A percentile compares a stretch with the other conserved stretches of the same genome.
phyloP scores from a whole-genome alignment of 2,113 vertebrate species.

The Gymnarchus niloticus region DNA sequence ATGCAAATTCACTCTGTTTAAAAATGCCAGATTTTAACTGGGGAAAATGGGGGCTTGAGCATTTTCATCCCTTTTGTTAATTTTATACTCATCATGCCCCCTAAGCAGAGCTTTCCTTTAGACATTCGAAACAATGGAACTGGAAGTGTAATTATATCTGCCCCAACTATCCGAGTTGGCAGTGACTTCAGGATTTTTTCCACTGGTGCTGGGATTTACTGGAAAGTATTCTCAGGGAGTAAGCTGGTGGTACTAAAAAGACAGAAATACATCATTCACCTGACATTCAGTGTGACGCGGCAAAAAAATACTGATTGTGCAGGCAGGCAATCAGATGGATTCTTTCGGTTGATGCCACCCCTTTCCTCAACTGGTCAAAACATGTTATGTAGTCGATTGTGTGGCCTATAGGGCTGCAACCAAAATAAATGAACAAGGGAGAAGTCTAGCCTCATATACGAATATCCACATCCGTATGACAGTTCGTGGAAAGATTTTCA shows the following conservation, averaged over 20 bases:
- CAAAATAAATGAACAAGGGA: too few relatives aligned
- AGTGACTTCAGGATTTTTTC: neutral
- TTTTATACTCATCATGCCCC: neutral
- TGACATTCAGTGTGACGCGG: too few relatives aligned
- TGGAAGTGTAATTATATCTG: neutral
- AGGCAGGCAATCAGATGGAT: neutral
- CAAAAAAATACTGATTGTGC: neutral
- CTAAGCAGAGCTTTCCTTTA: neutral
- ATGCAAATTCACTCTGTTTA: neutral
- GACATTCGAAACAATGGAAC: neutral
- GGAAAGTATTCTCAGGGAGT: neutral
- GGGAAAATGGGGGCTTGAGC: neutral
- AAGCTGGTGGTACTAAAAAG: too few relatives aligned
- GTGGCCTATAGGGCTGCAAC: too few relatives aligned
- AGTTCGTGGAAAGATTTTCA: too few relatives aligned
- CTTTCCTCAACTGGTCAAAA: too few relatives aligned
- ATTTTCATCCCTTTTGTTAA: slow-evolving; percentile 5
- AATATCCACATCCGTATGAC: too few relatives aligned
- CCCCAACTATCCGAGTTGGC: neutral
- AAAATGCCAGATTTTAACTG: neutral
- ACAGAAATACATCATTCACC: too few relatives aligned
- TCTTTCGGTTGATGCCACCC: too few relatives aligned
- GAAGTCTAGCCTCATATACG: too few relatives aligned
- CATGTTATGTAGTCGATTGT: too few relatives aligned
- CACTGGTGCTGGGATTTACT: neutral